Evolutionary conservation across 2,113 vertebrate species (phyloP), one percentile per base, ranked within the genome.

Genomic region (Hemiscyllium ocellatum): DNA sequence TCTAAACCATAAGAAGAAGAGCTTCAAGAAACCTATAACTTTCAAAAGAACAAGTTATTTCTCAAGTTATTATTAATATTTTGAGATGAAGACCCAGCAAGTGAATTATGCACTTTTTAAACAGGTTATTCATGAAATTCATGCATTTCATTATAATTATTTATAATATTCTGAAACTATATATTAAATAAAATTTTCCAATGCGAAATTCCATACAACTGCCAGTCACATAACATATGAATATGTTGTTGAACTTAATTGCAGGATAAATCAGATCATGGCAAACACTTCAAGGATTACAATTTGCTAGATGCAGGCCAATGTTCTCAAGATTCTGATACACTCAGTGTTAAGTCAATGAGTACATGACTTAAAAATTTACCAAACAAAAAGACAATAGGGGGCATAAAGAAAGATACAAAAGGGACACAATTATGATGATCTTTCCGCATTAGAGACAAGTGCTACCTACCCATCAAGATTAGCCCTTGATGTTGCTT

Each of bases 401-500:
- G 37, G 47, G 37, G 91, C n/a, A 47, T 70, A 5, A 66, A 94
- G 42, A 26, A 42, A 47, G 33, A 69, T 61, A 94, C n/a, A 50
- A 8, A 19, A 50, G 85, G 72, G 20, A 87, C n/a, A 65, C 61
- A 94, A 42, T 69, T 69, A 37, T 94, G 66, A 72, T 52, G 47
- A 50, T 1, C 4, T 37, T 83, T 83, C 42, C 42, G 47, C 22
- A 95, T 95, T 72, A 15, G 20, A 47, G 3, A 19, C 15, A 65
- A 85, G 33, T 20, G 61, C 22, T 96, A 93, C 97, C 66, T 97
- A 98, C 99, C 99, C 99, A 97, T 98, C 98, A 96, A 98, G 98
- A 96, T 98, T 98, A 97, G 98, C 99, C 97, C 98, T 98, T 96
- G 98, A 98, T 96, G 98, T 96, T 1, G 98, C 98, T 97, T 99